Percentiles rank a stretch among this genome's conserved stretches.
phyloP scores from a whole-genome alignment of 2,113 vertebrate genomes.

The Poecilia latipinna region DNA sequence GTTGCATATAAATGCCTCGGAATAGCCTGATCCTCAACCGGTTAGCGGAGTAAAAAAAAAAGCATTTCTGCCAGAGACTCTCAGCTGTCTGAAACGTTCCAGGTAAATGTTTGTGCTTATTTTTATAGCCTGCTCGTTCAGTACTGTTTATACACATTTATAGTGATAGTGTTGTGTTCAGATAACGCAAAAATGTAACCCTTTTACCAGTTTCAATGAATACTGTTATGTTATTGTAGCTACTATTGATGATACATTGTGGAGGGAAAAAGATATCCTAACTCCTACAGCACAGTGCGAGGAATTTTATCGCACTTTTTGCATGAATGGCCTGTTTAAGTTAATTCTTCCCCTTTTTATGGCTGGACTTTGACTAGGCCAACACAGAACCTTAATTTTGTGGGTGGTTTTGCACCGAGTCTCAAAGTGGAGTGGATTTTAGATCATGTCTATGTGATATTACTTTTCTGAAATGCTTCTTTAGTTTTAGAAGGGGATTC shows the following conservation, averaged over 20 bases:
- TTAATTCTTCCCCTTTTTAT: background rate
- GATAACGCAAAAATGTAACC: no score
- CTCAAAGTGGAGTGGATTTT: no score
- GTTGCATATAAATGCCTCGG: conserved; percentile 12
- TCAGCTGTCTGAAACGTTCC: background rate
- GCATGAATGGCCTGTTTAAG: background rate
- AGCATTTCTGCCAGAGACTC: background rate
- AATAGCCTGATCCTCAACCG: conserved; percentile 36
- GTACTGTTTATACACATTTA: background rate
- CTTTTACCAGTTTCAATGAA: background rate
- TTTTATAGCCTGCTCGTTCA: background rate
- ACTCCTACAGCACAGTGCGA: no score
- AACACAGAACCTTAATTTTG: background rate
- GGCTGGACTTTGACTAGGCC: background rate
- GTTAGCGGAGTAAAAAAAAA: conserved; percentile 5
- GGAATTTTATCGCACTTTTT: no score
- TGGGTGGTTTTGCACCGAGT: background rate
- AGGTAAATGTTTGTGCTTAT: background rate
- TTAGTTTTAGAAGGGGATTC: no score
- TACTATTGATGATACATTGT: no score
- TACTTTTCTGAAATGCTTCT: no score
- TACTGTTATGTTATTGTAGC: background rate
- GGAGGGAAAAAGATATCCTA: no score
- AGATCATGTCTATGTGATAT: no score
- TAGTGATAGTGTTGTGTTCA: background rate